phyloP scores from a whole-genome alignment of 2,797 vertebrate species.

The Astyanax mexicanus region DNA sequence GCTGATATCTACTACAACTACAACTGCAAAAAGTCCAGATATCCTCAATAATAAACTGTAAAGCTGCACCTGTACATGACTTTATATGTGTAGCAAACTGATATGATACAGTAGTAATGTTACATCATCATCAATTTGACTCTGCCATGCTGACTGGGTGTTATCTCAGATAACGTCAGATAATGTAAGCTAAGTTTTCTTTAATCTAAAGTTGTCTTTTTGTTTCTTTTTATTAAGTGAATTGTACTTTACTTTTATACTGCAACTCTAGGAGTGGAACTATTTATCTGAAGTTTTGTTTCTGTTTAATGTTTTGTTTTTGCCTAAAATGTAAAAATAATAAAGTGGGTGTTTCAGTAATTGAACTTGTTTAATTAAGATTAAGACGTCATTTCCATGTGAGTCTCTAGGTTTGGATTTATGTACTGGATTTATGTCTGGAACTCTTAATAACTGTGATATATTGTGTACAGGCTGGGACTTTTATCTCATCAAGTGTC shows the following conservation, averaged over 20 bases:
- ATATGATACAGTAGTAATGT: not conserved
- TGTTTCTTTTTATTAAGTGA: conserved; percentile 6
- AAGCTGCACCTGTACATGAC: not conserved
- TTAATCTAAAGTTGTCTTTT: not conserved
- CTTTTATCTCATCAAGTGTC: conserved; percentile 31
- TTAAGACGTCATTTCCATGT: conserved; percentile 34
- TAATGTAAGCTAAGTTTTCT: conserved; percentile 6
- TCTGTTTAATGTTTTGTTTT: conserved; percentile 20
- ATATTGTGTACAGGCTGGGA: conserved; percentile 10
- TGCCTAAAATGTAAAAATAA: conserved; percentile 58
- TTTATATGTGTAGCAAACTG: conserved; percentile 15
- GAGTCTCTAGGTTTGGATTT: conserved; percentile 42
- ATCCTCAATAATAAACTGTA: not conserved
- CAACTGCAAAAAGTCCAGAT: not conserved
- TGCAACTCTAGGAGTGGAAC: not conserved
- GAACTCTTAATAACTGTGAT: conserved; percentile 9
- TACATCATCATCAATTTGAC: conserved; percentile 9
- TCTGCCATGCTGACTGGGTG: not conserved
- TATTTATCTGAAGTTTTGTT: conserved; percentile 1
- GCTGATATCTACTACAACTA: conserved; percentile 3
- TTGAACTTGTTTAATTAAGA: conserved; percentile 27
- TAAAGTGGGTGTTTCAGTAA: not conserved
- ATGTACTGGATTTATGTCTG: conserved; percentile 11
- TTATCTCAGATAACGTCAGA: not conserved
- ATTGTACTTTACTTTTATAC: conserved; percentile 34